phyloP scores from a whole-genome alignment of 2,797 vertebrate genomes.

The Neomorphus geoffroyi region DNA sequence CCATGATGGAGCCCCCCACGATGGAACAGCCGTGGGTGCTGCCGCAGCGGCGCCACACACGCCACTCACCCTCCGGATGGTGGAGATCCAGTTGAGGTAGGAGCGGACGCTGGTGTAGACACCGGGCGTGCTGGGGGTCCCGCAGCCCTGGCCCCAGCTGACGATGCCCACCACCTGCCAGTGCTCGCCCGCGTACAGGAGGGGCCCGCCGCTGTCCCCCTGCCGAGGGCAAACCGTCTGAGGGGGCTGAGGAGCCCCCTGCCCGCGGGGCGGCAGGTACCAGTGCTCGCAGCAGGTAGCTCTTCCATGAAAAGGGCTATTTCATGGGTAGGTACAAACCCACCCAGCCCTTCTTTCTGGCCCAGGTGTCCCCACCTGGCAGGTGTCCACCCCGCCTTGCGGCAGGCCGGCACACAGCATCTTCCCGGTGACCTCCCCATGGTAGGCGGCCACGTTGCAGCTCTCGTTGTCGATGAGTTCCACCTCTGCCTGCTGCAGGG shows the following conservation, averaged over 20 bases:
- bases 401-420: slow-evolving; percentile 89
- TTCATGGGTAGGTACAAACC: accelerated
- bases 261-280: accelerated
- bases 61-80: slow-evolving; percentile 79
- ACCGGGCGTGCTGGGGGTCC: slow-evolving; percentile 76
- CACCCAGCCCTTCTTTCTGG: accelerated
- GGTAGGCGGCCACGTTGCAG: slow-evolving; percentile 84
- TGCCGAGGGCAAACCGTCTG: slow-evolving; percentile 34
- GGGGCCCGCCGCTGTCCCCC: slow-evolving; percentile 94
- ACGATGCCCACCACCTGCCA: slow-evolving; percentile 89
- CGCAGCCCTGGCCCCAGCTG: slow-evolving; percentile 94
- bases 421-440: slow-evolving; percentile 71
- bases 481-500: slow-evolving; percentile 83
- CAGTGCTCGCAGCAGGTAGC: accelerated
- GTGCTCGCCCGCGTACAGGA: slow-evolving; percentile 73
- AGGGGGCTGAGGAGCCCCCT: not conserved
- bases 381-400: slow-evolving; percentile 85
- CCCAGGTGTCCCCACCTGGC: slow-evolving; percentile 82
- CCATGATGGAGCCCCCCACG: accelerated
- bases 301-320: accelerated
- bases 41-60: accelerated
- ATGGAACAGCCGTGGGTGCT: too few species aligned
- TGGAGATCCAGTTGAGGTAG: slow-evolving; percentile 87
- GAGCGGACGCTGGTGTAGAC: slow-evolving; percentile 85
- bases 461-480: slow-evolving; percentile 69